Percentiles rank a stretch among this genome's conserved stretches.
Conservation (phyloP, 1,140 invertebrate species). For the Neuroterus valhalla region DNA sequence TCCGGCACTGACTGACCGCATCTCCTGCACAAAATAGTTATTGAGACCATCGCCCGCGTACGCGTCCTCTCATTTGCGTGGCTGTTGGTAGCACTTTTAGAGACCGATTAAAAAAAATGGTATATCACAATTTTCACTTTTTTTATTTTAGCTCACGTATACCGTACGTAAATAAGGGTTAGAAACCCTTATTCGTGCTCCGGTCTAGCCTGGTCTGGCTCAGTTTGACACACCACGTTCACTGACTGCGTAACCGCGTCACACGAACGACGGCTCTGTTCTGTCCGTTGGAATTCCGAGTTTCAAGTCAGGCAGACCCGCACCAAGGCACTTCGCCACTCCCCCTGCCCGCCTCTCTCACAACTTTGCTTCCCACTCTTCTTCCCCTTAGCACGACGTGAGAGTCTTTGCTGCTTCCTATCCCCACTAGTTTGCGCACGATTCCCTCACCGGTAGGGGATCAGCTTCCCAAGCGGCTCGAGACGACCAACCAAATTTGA, state of each 20-base stretch:
- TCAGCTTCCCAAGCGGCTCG: conserved; percentile 46
- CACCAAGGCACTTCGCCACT: conserved; percentile 36
- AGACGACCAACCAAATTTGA: conserved; percentile 73
- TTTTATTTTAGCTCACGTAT: too few species aligned
- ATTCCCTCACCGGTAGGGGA: conserved; percentile 20
- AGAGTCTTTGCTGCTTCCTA: conserved; percentile 25
- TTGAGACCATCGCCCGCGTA: conserved; percentile 6
- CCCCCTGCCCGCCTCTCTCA: conserved; percentile 38
- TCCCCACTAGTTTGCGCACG: conserved; percentile 23
- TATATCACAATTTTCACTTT: conserved; percentile 22
- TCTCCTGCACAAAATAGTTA: not conserved
- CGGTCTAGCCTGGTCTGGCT: conserved; percentile 10
- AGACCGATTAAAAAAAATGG: too few species aligned
- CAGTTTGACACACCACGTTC: conserved; percentile 33
- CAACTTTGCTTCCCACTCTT: conserved; percentile 38
- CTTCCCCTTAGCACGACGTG: not conserved
- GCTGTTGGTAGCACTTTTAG: not conserved
- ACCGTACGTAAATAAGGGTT: too few species aligned
- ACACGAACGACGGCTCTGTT: conserved; percentile 62
- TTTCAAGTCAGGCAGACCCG: conserved; percentile 38
- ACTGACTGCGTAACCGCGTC: conserved; percentile 52
- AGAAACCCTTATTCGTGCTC: too few species aligned
- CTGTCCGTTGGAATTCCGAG: conserved; percentile 66
- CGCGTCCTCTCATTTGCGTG: conserved; percentile 33
- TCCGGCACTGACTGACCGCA: conserved; percentile 25